These are phyloP conservation scores for Drosophila guanche DNA, from an alignment of 1,140 invertebrate species.

Conservation along the genomic window DNA sequence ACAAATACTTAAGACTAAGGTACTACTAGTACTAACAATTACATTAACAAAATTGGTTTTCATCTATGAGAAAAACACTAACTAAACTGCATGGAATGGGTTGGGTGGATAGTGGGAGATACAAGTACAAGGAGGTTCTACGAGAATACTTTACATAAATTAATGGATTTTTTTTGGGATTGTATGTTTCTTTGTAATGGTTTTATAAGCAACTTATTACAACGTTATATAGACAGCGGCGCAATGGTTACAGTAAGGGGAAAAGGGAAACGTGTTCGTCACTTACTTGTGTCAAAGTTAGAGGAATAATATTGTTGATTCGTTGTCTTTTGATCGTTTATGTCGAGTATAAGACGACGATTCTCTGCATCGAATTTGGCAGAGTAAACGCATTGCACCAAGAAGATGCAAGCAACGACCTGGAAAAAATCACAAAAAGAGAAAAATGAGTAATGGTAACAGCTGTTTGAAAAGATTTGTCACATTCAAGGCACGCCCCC, in stretches of 20 bases:
- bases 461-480: conserved; percentile 43
- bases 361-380: conserved; percentile 79
- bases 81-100: conserved; percentile 42
- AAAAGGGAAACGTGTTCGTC: conserved; percentile 57
- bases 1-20: conserved; percentile 39
- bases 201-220: conserved; percentile 9
- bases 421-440: conserved; percentile 27
- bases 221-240: conserved; percentile 33
- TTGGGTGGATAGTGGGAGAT: conserved; percentile 12
- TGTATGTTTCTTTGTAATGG: too few species aligned
- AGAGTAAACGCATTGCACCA: conserved; percentile 80
- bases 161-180: too few species aligned
- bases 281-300: conserved; percentile 88
- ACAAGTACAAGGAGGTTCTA: too few species aligned
- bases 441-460: conserved; percentile 32
- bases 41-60: conserved; percentile 37
- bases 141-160: too few species aligned
- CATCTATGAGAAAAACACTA: conserved; percentile 33
- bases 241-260: conserved; percentile 1
- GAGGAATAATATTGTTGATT: conserved; percentile 87
- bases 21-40: conserved; percentile 50
- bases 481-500: conserved; percentile 45
- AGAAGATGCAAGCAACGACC: conserved; percentile 79
- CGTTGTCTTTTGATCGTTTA: conserved; percentile 88
- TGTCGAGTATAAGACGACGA: conserved; percentile 86